Conservation (phyloP, 2,113 vertebrate genomes). For the Pachyramphus minor region DNA sequence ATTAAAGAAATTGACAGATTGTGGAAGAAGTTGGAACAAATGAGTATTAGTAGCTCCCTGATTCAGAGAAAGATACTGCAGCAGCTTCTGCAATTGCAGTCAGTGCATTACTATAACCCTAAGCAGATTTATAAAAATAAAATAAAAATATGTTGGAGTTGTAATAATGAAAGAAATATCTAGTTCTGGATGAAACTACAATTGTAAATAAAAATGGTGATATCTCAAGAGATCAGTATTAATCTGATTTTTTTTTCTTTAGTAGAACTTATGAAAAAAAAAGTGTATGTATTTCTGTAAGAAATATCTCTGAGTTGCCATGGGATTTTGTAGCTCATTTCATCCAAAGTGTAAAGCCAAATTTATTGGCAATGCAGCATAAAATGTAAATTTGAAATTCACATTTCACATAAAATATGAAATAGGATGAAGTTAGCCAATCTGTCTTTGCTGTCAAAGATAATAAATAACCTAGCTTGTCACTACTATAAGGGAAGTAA, state of each 20-base stretch:
- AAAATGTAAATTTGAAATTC: neutral
- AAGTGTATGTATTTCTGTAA: neutral
- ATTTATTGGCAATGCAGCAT: neutral
- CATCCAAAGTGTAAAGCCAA: neutral
- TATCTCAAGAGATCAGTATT: neutral
- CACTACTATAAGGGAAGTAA: neutral
- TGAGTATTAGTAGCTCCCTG: conserved; percentile 13
- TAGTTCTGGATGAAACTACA: neutral
- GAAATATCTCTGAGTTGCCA: neutral
- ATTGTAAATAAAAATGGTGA: neutral
- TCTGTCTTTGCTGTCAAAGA: neutral
- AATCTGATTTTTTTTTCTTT: neutral
- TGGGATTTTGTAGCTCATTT: neutral
- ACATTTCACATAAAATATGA: neutral
- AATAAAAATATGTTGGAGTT: neutral
- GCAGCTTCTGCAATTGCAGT: neutral
- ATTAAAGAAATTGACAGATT: conserved; percentile 8
- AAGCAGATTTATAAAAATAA: conserved; percentile 49
- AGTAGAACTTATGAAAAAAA: neutral
- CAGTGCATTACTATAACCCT: neutral
- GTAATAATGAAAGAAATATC: neutral
- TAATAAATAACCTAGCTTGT: neutral
- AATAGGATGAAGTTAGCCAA: neutral
- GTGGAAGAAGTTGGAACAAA: neutral
- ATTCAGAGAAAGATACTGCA: conserved; percentile 28